Base-by-base conservation (phyloP, 2,797 vertebrate species). In the Setipinna tenuifilis region DNA sequence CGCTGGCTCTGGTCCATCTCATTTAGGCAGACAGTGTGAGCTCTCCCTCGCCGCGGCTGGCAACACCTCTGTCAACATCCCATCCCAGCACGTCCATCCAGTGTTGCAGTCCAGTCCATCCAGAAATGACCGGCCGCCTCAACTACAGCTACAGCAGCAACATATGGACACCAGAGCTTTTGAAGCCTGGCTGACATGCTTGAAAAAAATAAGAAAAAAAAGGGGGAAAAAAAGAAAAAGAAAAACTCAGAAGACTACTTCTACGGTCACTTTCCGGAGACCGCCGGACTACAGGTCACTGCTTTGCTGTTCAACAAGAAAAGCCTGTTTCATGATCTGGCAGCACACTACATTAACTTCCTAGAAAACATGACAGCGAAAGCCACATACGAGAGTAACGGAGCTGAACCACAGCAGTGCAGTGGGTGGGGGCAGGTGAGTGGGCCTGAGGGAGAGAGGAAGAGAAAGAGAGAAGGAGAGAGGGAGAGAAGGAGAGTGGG, bases 221-320 rank as follows among this genome's bases (percentile, higher is more conserved):
- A 58, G 57, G 17, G 65, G 16, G 65, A 25, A 4, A 35, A n/a
- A 59, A 59, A 59, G 2, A 59, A n/a, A 59, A n/a, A 21, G 2
- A 83, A 82, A 85, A 75, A 87, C 85, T 86, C 83, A 50, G 61
- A 85, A 87, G 83, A 89, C 78, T 65, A 85, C 80, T 87, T 89
- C 81, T 85, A 82, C 68, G 83, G 85, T 82, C 84, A 86, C 87
- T 89, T 88, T 84, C n/a, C n/a, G 83, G 65, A 84, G 82, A 81
- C 84, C 62, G 41, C 78, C 87, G 82, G 58, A 44, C 78, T 85
- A 88, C 85, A 78, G 71, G 86, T 85, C 35, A 21, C 28, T 78
- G 71, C 35, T 17, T 78, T 21, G 71, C 71, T 78, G 31, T 44
- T 44, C 0, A 17, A 78, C 71, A 78, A 21, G 71, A 78, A 19